These are phyloP conservation scores for Pseudopipra pipra DNA, from an alignment of 2,113 vertebrate genomes.

Conservation along the genomic window DNA sequence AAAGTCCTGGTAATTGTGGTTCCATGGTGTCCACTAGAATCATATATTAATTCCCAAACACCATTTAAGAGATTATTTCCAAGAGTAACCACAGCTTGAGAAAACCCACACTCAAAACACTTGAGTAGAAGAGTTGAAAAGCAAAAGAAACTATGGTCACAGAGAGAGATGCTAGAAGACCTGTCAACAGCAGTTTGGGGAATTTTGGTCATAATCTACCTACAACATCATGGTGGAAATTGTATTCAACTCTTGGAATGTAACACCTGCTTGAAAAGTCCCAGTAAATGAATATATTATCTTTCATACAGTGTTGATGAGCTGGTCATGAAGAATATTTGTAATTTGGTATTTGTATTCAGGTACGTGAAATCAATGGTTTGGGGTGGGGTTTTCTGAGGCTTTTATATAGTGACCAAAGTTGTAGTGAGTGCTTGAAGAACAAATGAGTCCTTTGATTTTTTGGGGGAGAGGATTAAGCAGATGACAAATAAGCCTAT, in stretches of 20 bases:
- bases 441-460: not conserved
- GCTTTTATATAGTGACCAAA: not conserved
- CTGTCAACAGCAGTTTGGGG: not conserved
- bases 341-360: not conserved
- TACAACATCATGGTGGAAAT: not conserved
- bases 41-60: not conserved
- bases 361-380: not conserved
- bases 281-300: not conserved
- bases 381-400: not conserved
- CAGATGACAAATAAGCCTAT: not conserved
- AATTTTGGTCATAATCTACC: not conserved
- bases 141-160: not conserved
- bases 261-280: not conserved
- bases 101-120: not conserved
- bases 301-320: not conserved
- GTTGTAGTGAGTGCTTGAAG: not conserved
- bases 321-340: not conserved
- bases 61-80: not conserved
- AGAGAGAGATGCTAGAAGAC: not conserved
- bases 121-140: not conserved
- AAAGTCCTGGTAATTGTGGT: not conserved
- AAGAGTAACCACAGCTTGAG: not conserved
- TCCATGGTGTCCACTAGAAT: not conserved
- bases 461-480: not conserved
- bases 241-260: not conserved